Conservation (phyloP, 2,888 invertebrate species). For the Agriotes lineatus region DNA sequence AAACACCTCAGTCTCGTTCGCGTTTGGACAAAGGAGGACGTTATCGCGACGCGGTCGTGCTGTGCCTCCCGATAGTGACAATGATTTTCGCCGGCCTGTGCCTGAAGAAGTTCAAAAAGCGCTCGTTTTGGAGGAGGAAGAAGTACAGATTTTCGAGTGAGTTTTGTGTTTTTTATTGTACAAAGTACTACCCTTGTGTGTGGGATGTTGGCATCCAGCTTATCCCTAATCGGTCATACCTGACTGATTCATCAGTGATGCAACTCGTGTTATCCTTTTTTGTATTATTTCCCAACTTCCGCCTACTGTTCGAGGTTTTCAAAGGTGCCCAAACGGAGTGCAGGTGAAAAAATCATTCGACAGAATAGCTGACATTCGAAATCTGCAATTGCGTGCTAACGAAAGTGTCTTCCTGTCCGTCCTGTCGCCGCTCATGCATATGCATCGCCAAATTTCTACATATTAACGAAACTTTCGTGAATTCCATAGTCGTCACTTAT, state of each 20-base stretch:
- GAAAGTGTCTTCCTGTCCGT: neutral
- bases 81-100: conserved; percentile 35
- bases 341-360: no score
- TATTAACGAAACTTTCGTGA: conserved; percentile 4
- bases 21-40: conserved; percentile 19
- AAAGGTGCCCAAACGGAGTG: no score
- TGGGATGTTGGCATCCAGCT: no score
- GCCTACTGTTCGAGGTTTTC: no score
- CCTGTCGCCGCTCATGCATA: conserved; percentile 1
- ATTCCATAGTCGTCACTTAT: neutral
- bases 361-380: no score
- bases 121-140: conserved; percentile 37
- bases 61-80: neutral
- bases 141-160: conserved; percentile 37
- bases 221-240: no score
- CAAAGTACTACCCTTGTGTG: no score
- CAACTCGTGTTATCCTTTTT: no score
- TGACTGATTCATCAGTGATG: no score
- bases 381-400: neutral
- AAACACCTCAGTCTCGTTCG: conserved; percentile 34
- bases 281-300: no score
- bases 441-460: conserved; percentile 3
- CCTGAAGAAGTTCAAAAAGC: conserved; percentile 42
- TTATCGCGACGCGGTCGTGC: neutral
- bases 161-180: conserved; percentile 18